phyloP scores from a whole-genome alignment of 2,113 vertebrate genomes.

The Petaurus breviceps region DNA sequence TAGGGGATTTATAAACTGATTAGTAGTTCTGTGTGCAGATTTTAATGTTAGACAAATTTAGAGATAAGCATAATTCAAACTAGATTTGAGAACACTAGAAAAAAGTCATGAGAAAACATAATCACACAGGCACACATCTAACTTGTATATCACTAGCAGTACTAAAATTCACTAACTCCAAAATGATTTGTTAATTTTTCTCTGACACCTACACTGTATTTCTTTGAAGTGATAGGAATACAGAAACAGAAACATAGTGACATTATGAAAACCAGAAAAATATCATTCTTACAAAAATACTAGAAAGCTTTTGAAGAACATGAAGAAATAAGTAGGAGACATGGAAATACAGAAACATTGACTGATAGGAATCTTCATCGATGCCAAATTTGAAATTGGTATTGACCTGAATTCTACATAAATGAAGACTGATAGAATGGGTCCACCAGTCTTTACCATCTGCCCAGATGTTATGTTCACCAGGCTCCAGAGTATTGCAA shows the following conservation, averaged over 20 bases:
- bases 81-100: background rate
- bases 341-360: background rate
- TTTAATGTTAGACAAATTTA: background rate
- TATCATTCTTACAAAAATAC: background rate
- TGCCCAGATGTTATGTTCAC: background rate
- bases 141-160: background rate
- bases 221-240: background rate
- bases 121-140: background rate
- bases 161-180: background rate
- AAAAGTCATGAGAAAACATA: background rate
- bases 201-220: background rate
- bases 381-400: background rate
- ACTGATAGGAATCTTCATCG: background rate
- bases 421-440: background rate
- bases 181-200: background rate
- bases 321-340: background rate
- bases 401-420: background rate
- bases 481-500: background rate
- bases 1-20: background rate
- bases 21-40: background rate
- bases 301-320: background rate
- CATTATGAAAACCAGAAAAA: background rate
- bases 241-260: background rate
- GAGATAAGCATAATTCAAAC: background rate
- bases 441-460: background rate